A percentile compares a stretch with the other conserved stretches of the same genome.
phyloP scores from a whole-genome alignment of 2,113 vertebrate genomes.

The Leuciscus idus region DNA sequence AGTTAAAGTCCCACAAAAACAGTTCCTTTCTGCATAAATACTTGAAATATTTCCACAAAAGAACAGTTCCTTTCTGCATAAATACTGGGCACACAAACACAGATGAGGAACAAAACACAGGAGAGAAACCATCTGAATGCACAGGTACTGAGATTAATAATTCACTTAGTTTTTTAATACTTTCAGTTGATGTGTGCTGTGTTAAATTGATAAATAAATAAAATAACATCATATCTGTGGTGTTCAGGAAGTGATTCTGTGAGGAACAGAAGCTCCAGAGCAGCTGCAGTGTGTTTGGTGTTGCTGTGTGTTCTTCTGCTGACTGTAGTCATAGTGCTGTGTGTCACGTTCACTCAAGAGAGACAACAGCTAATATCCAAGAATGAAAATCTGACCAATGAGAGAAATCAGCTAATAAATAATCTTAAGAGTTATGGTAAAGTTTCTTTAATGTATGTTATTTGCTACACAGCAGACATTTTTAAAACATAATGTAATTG shows the following conservation, averaged over 20 bases:
- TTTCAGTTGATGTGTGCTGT: no score
- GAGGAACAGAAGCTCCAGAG: background rate
- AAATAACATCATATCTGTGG: no score
- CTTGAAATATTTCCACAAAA: no score
- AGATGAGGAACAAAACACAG: background rate
- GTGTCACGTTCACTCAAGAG: background rate
- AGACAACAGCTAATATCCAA: background rate
- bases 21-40: background rate
- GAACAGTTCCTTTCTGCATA: background rate
- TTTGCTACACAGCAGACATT: background rate
- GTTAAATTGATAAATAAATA: no score
- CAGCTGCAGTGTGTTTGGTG: constrained; percentile 1
- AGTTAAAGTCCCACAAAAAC: no score
- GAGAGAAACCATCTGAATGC: no score
- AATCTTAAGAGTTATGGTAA: background rate
- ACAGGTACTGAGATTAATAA: no score
- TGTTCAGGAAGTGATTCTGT: background rate
- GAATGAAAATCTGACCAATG: background rate
- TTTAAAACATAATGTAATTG: no score
- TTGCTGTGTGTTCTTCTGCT: constrained; percentile 28
- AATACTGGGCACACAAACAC: background rate
- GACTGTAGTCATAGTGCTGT: constrained; percentile 19
- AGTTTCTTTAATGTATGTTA: background rate
- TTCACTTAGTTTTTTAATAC: no score
- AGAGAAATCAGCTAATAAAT: background rate